phyloP scores from a whole-genome alignment of 2,888 invertebrate species.

The Drosophila paracracens region DNA sequence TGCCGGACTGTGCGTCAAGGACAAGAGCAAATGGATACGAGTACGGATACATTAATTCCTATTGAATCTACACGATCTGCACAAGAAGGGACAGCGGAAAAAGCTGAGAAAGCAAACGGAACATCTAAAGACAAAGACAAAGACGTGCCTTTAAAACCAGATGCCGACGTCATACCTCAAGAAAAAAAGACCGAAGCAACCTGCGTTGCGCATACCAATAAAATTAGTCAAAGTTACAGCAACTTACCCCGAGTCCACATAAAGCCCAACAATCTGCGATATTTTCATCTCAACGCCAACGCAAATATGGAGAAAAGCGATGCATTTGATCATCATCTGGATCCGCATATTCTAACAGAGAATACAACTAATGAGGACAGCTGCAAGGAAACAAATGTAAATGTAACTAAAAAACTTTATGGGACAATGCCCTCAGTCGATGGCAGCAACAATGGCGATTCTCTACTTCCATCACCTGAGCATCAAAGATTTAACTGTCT shows the following conservation, averaged over 20 bases:
- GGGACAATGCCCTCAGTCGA: conserved; percentile 15
- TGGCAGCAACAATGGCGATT: conserved; percentile 27
- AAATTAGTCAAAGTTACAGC: conserved; percentile 68
- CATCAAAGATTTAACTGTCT: conserved; percentile 39
- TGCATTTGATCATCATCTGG: conserved; percentile 34
- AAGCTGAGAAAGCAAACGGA: conserved; percentile 2
- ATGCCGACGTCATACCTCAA: conserved; percentile 44
- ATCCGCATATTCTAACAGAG: conserved; percentile 28
- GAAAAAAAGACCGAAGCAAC: conserved; percentile 43
- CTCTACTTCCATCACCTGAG: conserved; percentile 43
- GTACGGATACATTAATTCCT: conserved; percentile 86
- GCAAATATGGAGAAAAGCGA: conserved; percentile 23
- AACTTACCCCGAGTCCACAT: conserved; percentile 83
- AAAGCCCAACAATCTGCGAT: conserved; percentile 52
- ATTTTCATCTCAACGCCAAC: conserved; percentile 39
- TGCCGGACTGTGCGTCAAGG: conserved; percentile 43
- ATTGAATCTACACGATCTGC: conserved; percentile 40
- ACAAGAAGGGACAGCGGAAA: not conserved
- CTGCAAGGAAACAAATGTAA: conserved; percentile 23
- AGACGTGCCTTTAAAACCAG: conserved; percentile 42
- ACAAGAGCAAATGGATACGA: conserved; percentile 84
- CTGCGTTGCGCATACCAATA: conserved; percentile 46
- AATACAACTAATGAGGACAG: conserved; percentile 13
- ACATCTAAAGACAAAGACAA: conserved; percentile 26
- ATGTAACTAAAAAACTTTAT: conserved; percentile 20